A percentile compares a stretch with the other conserved stretches of the same genome.
These are phyloP conservation scores for Lycopodina hypogea DNA, from an alignment of 37 sponge, comb jelly and placozoan genomes.

Conservation along the genomic window DNA sequence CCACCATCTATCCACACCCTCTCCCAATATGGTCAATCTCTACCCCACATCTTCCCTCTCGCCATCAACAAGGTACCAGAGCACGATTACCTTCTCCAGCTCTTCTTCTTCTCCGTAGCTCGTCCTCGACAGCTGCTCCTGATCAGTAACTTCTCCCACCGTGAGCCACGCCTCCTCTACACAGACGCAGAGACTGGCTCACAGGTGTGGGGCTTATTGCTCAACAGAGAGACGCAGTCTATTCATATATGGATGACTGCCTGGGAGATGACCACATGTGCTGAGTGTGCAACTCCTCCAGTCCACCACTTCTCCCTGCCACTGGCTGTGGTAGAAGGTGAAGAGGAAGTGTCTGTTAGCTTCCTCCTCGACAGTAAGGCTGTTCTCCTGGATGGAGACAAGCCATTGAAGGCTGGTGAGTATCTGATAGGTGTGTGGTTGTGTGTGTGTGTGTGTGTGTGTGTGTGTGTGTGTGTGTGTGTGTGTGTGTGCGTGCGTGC, in stretches of 20 bases:
- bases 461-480: not conserved
- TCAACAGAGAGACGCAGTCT: too few species aligned
- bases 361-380: too few species aligned
- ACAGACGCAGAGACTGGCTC: not conserved
- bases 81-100: not conserved
- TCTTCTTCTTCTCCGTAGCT: not conserved
- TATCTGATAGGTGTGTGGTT: too few species aligned
- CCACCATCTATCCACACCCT: constrained; percentile 9
- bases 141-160: not conserved
- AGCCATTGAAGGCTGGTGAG: too few species aligned
- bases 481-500: not conserved
- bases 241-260: too few species aligned
- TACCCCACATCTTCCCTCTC: constrained; percentile 1
- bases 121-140: not conserved
- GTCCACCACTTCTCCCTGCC: too few species aligned
- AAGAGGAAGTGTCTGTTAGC: too few species aligned
- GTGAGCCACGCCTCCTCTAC: not conserved
- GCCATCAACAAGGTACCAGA: not conserved
- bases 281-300: too few species aligned
- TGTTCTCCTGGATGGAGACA: too few species aligned
- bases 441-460: not conserved
- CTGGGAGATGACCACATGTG: too few species aligned
- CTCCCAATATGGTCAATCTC: not conserved
- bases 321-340: too few species aligned
- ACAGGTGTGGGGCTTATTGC: not conserved